Conservation (phyloP, 2,797 vertebrate genomes). For the Saguinus oedipus region DNA sequence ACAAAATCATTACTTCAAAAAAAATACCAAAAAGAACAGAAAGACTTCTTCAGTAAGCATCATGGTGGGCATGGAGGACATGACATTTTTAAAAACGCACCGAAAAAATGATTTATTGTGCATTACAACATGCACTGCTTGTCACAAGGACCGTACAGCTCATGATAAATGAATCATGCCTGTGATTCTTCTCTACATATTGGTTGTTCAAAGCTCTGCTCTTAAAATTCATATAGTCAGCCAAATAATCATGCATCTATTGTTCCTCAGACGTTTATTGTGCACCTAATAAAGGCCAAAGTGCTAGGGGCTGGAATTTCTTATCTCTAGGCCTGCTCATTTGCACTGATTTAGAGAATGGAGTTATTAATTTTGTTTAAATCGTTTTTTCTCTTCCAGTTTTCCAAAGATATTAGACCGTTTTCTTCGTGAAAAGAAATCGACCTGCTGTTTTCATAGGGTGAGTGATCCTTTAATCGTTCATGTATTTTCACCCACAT, state of each 20-base stretch:
- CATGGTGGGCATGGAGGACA: not conserved
- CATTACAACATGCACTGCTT: not conserved
- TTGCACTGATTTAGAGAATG: not conserved
- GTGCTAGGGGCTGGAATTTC: not conserved
- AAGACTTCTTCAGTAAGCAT: not conserved
- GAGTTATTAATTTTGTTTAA: not conserved
- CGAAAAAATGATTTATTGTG: not conserved
- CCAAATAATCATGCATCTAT: not conserved
- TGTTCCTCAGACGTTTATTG: not conserved
- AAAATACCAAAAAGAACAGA: not conserved
- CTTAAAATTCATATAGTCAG: not conserved
- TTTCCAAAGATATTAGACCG: constrained; percentile 76
- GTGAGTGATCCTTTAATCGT: constrained; percentile 42
- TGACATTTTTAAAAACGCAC: not conserved
- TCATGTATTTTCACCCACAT: not conserved
- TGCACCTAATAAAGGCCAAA: not conserved
- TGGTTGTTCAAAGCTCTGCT: not conserved
- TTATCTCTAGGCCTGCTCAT: not conserved
- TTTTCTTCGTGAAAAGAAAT: constrained; percentile 46
- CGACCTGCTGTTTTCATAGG: constrained; percentile 40
- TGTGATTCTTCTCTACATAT: not conserved
- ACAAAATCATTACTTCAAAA: not conserved
- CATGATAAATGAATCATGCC: not conserved
- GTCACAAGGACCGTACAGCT: not conserved
- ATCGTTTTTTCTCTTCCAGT: constrained; percentile 49